Evolutionary conservation across 1,140 invertebrate species (phyloP).

Genomic region (Venturia canescens): DNA sequence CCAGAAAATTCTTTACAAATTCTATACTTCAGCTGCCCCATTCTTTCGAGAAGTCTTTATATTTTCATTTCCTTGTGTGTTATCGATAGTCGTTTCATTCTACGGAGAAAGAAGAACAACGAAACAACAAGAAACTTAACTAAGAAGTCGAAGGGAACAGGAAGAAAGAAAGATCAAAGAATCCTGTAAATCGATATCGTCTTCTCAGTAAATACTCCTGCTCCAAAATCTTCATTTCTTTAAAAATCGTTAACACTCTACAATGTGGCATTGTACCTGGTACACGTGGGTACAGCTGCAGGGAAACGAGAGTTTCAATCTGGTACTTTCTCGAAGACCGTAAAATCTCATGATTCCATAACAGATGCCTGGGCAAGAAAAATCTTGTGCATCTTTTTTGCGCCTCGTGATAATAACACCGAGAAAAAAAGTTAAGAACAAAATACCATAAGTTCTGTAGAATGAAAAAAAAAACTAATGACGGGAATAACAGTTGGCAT

Average conservation of each 20-base stretch:
- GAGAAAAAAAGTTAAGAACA: conserved; percentile 15
- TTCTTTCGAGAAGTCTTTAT: too few species aligned
- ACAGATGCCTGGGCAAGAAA: background rate
- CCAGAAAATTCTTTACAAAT: background rate
- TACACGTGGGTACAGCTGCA: background rate
- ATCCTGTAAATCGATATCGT: background rate
- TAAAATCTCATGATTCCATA: conserved; percentile 32
- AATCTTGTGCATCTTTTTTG: background rate
- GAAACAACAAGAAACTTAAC: background rate
- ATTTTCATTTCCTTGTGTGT: too few species aligned
- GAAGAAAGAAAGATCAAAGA: too few species aligned
- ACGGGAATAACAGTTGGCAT: conserved; percentile 17
- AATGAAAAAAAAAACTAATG: conserved; percentile 33
- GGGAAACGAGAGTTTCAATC: background rate
- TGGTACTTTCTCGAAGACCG: conserved; percentile 37
- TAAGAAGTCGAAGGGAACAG: too few species aligned
- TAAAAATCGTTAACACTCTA: background rate
- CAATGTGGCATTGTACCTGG: conserved; percentile 1
- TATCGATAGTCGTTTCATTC: too few species aligned
- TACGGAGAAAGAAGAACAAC: too few species aligned
- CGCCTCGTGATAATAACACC: background rate
- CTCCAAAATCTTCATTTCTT: background rate
- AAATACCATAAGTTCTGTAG: background rate
- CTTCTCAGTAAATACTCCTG: background rate
- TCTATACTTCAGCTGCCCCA: background rate